These are phyloP conservation scores for Parauchenoglanis ngamensis DNA, from an alignment of 2,797 vertebrate species.

Conservation along the genomic window DNA sequence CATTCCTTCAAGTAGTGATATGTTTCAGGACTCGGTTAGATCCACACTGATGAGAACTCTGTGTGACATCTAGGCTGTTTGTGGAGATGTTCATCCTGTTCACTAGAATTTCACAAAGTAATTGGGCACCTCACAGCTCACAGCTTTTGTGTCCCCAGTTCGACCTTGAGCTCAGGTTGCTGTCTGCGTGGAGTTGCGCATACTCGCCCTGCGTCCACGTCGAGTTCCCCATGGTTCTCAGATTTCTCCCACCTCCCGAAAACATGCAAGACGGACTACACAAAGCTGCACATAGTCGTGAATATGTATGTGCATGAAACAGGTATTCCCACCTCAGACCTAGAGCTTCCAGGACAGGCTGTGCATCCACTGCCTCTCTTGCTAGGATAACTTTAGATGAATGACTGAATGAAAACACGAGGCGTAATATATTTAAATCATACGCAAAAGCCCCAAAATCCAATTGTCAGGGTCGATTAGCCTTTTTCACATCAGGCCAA, in stretches of 20 bases:
- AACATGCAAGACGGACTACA: neutral
- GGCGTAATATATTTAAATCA: neutral
- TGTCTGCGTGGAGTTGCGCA: neutral
- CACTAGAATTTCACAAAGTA: constrained; percentile 9
- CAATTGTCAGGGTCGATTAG: constrained; percentile 32
- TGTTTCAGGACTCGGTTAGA: constrained; percentile 1
- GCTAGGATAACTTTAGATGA: neutral
- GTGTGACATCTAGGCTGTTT: neutral
- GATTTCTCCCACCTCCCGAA: neutral
- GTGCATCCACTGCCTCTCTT: neutral
- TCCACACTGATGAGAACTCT: neutral
- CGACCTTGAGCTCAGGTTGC: constrained; percentile 25
- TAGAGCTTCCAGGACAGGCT: neutral
- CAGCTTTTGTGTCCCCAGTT: neutral
- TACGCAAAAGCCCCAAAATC: constrained; percentile 1
- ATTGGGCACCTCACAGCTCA: constrained; percentile 18
- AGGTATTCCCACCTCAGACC: neutral
- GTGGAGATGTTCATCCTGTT: constrained; percentile 16
- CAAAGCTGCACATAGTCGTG: neutral
- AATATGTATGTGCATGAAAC: neutral
- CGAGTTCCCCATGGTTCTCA: neutral
- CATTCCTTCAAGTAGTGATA: constrained; percentile 5
- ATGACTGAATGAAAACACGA: neutral
- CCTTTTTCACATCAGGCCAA: constrained; percentile 23
- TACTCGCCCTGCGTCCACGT: neutral